A percentile compares a stretch with the other conserved stretches of the same genome.
Conservation (phyloP, 1,140 invertebrate genomes). For the Zaprionus davidi region DNA sequence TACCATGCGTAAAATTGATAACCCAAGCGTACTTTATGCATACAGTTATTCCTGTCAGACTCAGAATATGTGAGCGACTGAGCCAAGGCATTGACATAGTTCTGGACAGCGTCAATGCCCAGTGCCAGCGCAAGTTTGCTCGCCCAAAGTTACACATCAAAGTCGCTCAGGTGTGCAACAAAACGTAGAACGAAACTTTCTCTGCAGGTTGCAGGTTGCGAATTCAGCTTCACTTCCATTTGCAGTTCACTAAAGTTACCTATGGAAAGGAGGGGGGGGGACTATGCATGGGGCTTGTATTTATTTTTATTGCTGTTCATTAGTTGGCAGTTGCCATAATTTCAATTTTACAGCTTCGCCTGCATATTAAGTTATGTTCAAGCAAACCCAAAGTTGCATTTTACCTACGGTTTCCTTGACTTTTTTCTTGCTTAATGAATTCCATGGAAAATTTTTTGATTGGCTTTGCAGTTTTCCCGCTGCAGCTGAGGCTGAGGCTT, state of each 20-base stretch:
- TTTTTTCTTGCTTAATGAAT: conserved; percentile 2
- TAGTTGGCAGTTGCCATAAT: conserved; percentile 74
- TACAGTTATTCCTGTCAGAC: background rate
- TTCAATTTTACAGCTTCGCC: conserved; percentile 65
- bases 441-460: conserved; percentile 27
- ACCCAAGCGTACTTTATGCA: conserved; percentile 7
- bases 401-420: background rate
- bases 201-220: conserved; percentile 30
- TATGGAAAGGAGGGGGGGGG: background rate
- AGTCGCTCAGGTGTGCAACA: conserved; percentile 65
- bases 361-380: conserved; percentile 34
- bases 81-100: conserved; percentile 67
- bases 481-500: background rate
- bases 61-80: background rate
- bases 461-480: conserved; percentile 15
- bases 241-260: conserved; percentile 1
- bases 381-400: conserved; percentile 12
- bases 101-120: conserved; percentile 24
- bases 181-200: conserved; percentile 56
- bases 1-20: conserved; percentile 49
- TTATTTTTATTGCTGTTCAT: conserved; percentile 80
- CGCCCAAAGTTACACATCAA: conserved; percentile 43
- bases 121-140: conserved; percentile 7
- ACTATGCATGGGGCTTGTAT: conserved; percentile 37
- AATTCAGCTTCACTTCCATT: conserved; percentile 17